Evolutionary conservation across 2,113 vertebrate genomes (phyloP).

Genomic region (Notiomystis cincta): DNA sequence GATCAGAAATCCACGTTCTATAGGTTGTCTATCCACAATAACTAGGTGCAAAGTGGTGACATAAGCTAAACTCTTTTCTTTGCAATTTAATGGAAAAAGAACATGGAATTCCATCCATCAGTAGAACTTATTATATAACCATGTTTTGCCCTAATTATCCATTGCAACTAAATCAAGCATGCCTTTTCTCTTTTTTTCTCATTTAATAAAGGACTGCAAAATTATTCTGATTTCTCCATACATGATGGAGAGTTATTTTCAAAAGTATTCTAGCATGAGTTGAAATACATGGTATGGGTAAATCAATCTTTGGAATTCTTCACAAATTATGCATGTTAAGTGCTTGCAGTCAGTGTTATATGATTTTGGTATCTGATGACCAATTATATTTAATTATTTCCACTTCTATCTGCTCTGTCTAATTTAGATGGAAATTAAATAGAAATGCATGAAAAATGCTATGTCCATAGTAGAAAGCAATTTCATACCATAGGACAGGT

Average conservation of each 20-base stretch:
- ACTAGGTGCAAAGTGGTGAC: background rate
- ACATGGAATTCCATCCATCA: background rate
- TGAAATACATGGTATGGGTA: background rate
- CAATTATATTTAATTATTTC: background rate
- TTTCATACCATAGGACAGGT: background rate
- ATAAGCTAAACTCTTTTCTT: background rate
- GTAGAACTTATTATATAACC: background rate
- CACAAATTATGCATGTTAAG: background rate
- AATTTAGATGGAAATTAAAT: background rate
- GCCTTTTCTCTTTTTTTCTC: background rate
- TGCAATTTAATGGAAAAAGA: background rate
- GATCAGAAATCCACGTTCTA: rapidly evolving
- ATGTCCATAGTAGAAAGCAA: background rate
- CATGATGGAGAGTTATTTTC: background rate
- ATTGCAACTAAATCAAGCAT: background rate
- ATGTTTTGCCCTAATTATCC: background rate
- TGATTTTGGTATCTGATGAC: background rate
- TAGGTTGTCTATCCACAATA: background rate
- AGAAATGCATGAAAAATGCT: background rate
- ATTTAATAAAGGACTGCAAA: background rate
- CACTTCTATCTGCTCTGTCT: background rate
- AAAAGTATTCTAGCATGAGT: background rate
- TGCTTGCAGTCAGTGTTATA: background rate
- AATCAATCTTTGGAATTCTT: background rate
- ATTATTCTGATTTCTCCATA: background rate